Conservation (phyloP, 2,113 vertebrate species). For the Rhinichthys klamathensis region DNA sequence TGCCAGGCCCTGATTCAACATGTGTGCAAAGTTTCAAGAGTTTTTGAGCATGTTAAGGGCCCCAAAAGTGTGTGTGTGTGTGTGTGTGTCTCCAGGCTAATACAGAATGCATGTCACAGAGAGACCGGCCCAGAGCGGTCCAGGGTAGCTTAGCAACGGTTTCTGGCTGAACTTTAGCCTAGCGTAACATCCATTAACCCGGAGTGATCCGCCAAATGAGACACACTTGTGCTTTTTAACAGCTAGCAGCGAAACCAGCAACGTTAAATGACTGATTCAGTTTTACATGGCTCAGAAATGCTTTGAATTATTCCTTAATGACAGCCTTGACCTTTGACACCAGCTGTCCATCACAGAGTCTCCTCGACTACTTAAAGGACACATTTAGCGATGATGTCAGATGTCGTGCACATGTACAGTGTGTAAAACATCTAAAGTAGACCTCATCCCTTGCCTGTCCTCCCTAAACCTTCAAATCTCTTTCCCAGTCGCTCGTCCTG, state of each 20-base stretch:
- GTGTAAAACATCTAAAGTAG: neutral
- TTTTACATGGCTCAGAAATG: neutral
- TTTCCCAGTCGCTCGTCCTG: neutral
- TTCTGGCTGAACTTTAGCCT: constrained; percentile 4
- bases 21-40: no score
- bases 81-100: neutral
- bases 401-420: neutral
- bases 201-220: neutral
- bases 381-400: neutral
- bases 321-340: neutral
- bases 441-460: neutral
- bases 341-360: neutral
- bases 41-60: no score
- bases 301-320: neutral
- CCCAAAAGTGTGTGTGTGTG: no score
- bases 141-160: neutral
- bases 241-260: neutral
- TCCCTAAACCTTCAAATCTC: constrained; percentile 7
- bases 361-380: neutral
- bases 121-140: neutral
- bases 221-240: neutral
- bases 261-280: neutral
- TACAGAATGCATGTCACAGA: neutral
- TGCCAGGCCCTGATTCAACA: no score
- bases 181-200: constrained; percentile 2